These are phyloP conservation scores for Ancistrus triradiatus DNA, from an alignment of 2,113 vertebrate species.

Conservation along the genomic window DNA sequence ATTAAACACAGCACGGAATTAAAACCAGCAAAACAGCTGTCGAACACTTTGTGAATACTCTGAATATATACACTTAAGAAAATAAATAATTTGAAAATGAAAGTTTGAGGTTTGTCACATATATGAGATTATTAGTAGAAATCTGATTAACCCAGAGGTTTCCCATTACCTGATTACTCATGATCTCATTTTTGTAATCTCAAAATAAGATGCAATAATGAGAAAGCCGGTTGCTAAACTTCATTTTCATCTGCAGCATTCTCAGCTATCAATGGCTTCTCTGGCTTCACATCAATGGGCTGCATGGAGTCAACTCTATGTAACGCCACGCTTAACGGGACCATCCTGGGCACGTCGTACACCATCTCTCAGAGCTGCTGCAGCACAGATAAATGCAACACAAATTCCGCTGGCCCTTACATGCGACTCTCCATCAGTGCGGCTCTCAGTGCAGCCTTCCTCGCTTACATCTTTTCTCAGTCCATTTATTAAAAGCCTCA, in stretches of 20 bases:
- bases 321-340: accelerated
- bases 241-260: conserved; percentile 49
- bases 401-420: conserved; percentile 14
- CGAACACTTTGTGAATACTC: too few species aligned
- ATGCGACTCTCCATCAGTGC: conserved; percentile 49
- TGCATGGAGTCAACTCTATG: background rate
- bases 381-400: conserved; percentile 54
- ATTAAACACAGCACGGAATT: too few species aligned
- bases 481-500: conserved; percentile 6
- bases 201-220: too few species aligned
- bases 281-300: conserved; percentile 52
- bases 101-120: too few species aligned
- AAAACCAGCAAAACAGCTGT: too few species aligned
- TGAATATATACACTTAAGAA: too few species aligned
- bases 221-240: background rate
- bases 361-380: conserved; percentile 25
- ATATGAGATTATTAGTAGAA: too few species aligned
- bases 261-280: background rate
- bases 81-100: too few species aligned
- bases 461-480: conserved; percentile 48
- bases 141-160: too few species aligned
- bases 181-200: too few species aligned
- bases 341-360: conserved; percentile 1
- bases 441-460: conserved; percentile 26
- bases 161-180: too few species aligned